phyloP scores from a whole-genome alignment of 2,797 vertebrate species.

The Falco rusticolus region DNA sequence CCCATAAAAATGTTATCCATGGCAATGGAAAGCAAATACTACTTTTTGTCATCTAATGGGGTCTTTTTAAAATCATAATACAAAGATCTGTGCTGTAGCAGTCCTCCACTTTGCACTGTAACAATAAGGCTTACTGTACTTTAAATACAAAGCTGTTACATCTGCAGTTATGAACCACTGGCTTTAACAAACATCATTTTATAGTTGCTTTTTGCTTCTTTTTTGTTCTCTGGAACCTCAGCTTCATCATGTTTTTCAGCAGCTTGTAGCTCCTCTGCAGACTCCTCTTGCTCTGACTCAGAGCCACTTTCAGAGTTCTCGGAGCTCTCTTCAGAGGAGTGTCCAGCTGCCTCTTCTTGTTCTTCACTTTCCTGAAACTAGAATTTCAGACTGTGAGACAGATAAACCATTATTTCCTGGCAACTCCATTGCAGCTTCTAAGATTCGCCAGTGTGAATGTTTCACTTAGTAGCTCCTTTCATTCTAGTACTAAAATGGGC shows the following conservation, averaged over 20 bases:
- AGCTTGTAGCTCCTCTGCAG: conserved; percentile 68
- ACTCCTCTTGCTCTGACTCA: conserved; percentile 76
- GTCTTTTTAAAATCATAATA: conserved; percentile 83
- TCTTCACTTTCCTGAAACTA: conserved; percentile 78
- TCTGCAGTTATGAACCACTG: conserved; percentile 79
- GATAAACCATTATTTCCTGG: not conserved
- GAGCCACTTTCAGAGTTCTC: conserved; percentile 79
- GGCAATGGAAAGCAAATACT: conserved; percentile 80
- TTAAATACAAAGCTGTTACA: conserved; percentile 77
- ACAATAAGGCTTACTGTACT: conserved; percentile 83
- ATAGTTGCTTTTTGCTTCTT: conserved; percentile 84
- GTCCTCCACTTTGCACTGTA: conserved; percentile 82
- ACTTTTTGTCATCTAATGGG: conserved; percentile 79
- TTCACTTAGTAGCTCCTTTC: not conserved
- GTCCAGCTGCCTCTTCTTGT: conserved; percentile 60
- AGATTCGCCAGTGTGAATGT: not conserved
- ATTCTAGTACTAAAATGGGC: not conserved
- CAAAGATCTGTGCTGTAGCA: conserved; percentile 83
- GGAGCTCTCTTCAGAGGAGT: conserved; percentile 76
- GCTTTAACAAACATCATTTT: conserved; percentile 93
- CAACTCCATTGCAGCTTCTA: not conserved
- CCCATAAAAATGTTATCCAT: conserved; percentile 79
- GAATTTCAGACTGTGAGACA: conserved; percentile 31
- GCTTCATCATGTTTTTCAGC: conserved; percentile 65
- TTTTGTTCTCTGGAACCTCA: conserved; percentile 77